Evolutionary conservation across 1,140 invertebrate genomes (phyloP), one percentile per base, ranked within the genome.

Genomic region (Spodoptera frugiperda): DNA sequence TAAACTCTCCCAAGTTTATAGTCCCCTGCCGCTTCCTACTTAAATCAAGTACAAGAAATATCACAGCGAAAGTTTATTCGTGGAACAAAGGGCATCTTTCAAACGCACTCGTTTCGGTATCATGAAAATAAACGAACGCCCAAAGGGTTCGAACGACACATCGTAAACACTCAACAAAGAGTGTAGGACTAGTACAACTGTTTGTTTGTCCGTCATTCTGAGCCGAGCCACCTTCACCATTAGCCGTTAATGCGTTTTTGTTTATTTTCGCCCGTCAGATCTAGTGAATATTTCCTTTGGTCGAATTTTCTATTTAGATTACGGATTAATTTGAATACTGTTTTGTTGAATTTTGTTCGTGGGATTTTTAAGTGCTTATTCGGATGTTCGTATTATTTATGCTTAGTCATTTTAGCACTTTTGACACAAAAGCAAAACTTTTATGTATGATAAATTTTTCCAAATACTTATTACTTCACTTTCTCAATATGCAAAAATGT

Each of bases 161-260:
- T 14, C 21, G 51, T 76, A 76, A 76, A 76, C 74, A 76, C 51
- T 68, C 49, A 46, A 76, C 73, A 67, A 67, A 75, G 57, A 54
- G 39, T 68, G 4, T 21, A 54, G 67, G 30, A 70, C 48, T 51
- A 17, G 49, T 25, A 39, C 14, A 78, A 81, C 78, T 83, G 81
- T 84, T 84, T 86, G 61, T 84, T 86, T 84, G 78, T 78, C 79
- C 78, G 76, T 75, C 76, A 63, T 67, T 54, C 75, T 83, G 86
- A 88, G 25, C 46, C 57, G 81, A 81, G 61, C 82, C 85, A 87
- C 82, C 83, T 87, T 87, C 65, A 44, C 81, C 82, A 84, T 88
- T 85, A 86, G 83, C 80, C 48, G 71, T 70, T 88, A 88, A 88
- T 86, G 87, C 85, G 84, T 88, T 87, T 86, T 80, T 79, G 82